Evolutionary conservation across 2,888 invertebrate genomes (phyloP).

Genomic region (Sicus ferrugineus): DNA sequence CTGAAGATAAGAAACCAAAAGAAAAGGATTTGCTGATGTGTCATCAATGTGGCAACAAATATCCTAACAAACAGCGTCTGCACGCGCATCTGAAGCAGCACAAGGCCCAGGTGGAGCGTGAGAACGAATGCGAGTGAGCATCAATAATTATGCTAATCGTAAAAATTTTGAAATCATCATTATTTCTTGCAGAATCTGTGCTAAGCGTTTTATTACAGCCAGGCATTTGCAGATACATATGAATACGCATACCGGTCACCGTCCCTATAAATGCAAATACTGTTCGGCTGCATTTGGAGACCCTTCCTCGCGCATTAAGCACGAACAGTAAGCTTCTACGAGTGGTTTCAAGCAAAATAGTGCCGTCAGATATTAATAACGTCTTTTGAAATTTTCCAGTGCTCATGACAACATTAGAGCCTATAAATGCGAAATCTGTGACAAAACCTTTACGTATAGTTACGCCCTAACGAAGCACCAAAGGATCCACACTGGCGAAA

Average conservation of each 20-base stretch:
- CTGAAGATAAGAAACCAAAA: not conserved
- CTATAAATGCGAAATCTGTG: slow-evolving; percentile 23
- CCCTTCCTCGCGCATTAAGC: slow-evolving; percentile 23
- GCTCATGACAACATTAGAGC: slow-evolving; percentile 23
- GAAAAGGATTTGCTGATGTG: slow-evolving; percentile 13
- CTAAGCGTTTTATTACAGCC: slow-evolving; percentile 9
- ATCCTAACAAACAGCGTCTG: slow-evolving; percentile 15
- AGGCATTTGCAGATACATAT: slow-evolving; percentile 27
- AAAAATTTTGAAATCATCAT: not conserved
- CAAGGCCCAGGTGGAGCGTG: slow-evolving; percentile 11
- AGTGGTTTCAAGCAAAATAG: not conserved
- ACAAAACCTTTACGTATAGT: slow-evolving; percentile 19
- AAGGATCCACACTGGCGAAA: slow-evolving; percentile 27
- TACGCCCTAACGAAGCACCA: slow-evolving; percentile 18
- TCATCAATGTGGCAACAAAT: slow-evolving; percentile 25
- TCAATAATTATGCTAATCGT: not conserved
- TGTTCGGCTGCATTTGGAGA: slow-evolving; percentile 25
- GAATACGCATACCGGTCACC: slow-evolving; percentile 26
- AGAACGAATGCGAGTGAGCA: slow-evolving; percentile 28
- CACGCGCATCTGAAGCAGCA: slow-evolving; percentile 21
- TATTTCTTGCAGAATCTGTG: slow-evolving; percentile 18
- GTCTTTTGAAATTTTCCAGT: not conserved
- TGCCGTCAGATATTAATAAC: too few species aligned
- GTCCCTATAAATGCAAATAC: slow-evolving; percentile 28
- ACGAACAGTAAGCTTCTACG: slow-evolving; percentile 4